Conservation (phyloP, 2,888 invertebrate genomes). For the Galerucella nymphaeae region DNA sequence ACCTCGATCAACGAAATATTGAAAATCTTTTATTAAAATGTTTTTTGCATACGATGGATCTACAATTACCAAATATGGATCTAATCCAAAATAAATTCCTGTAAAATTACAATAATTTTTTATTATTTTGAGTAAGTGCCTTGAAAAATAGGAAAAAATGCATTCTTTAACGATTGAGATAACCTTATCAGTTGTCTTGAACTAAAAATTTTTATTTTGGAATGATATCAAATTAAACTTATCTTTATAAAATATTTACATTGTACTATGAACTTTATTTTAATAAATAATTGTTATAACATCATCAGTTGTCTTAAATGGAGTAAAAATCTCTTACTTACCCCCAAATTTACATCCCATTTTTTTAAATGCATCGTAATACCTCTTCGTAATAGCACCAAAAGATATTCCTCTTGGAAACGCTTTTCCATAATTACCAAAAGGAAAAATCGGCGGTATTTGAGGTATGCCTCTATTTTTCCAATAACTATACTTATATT, state of each 20-base stretch:
- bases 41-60: conserved; percentile 53
- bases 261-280: too few relatives aligned
- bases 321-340: not conserved
- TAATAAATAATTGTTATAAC: too few relatives aligned
- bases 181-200: too few relatives aligned
- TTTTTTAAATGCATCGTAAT: conserved; percentile 33
- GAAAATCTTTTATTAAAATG: conserved; percentile 54
- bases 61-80: conserved; percentile 51
- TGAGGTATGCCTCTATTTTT: conserved; percentile 24
- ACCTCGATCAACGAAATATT: conserved; percentile 52
- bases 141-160: too few relatives aligned
- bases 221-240: too few relatives aligned
- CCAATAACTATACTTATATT: conserved; percentile 27
- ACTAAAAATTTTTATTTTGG: too few relatives aligned
- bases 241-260: too few relatives aligned
- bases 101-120: not conserved
- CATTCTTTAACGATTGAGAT: too few relatives aligned
- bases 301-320: too few relatives aligned
- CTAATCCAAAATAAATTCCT: conserved; percentile 43
- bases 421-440: conserved; percentile 19
- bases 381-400: conserved; percentile 19
- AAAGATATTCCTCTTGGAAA: conserved; percentile 33
- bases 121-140: too few relatives aligned
- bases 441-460: conserved; percentile 25
- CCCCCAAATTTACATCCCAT: conserved; percentile 33